Percentiles rank a stretch among this genome's conserved stretches.
Evolutionary conservation across 2,797 vertebrate species (phyloP).

Genomic region (Myioborus miniatus): DNA sequence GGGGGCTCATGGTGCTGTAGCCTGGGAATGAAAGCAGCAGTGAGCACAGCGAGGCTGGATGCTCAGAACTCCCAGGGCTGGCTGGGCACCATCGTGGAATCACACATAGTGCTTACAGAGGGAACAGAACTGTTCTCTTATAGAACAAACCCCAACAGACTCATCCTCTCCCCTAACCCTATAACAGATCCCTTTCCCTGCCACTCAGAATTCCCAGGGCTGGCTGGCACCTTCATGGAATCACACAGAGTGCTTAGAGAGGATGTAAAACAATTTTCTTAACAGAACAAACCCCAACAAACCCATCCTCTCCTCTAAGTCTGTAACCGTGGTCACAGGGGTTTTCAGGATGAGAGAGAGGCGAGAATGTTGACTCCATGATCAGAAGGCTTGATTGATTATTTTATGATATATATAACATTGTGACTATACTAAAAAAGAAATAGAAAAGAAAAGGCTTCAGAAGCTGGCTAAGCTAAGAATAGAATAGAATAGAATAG

Average conservation of each 20-base stretch:
- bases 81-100: not conserved
- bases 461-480: no score
- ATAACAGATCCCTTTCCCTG: not conserved
- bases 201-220: not conserved
- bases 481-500: no score
- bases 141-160: not conserved
- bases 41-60: not conserved
- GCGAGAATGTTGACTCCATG: no score
- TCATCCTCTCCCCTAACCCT: not conserved
- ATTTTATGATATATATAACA: no score
- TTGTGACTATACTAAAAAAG: no score
- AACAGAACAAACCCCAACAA: rapidly evolving
- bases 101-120: not conserved
- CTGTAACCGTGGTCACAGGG: not conserved
- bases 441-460: no score
- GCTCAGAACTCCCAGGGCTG: not conserved
- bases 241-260: not conserved
- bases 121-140: not conserved
- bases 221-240: not conserved
- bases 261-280: not conserved
- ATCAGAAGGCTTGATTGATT: no score
- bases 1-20: constrained; percentile 99
- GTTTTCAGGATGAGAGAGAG: no score
- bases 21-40: constrained; percentile 72
- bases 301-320: not conserved